Conservation (phyloP, 2,888 invertebrate genomes). For the Helleia helle region DNA sequence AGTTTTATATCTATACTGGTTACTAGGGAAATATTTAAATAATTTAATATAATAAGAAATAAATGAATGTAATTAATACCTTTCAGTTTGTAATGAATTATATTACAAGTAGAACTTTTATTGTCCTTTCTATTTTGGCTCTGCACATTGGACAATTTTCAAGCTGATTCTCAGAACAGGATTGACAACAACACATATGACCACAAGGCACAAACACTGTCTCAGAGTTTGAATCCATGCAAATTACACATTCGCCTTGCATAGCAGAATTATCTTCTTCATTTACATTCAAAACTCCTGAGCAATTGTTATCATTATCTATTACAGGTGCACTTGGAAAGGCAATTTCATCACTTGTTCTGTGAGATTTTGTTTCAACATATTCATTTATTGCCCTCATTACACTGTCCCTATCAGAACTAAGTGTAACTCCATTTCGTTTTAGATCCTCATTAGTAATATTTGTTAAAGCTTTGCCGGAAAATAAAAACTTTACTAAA, state of each 20-base stretch:
- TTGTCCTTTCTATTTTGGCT: conserved; percentile 78
- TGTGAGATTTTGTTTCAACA: conserved; percentile 49
- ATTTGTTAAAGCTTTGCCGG: conserved; percentile 61
- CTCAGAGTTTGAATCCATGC: conserved; percentile 81
- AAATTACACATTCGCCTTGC: conserved; percentile 86
- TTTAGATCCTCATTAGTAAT: conserved; percentile 72
- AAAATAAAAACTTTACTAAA: conserved; percentile 75
- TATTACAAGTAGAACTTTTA: conserved; percentile 73
- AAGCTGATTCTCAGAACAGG: conserved; percentile 77
- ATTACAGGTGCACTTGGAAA: conserved; percentile 36
- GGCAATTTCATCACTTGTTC: conserved; percentile 24
- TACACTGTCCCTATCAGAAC: conserved; percentile 75
- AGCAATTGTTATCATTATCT: conserved; percentile 36
- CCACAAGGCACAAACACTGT: conserved; percentile 91
- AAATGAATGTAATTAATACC: too few relatives aligned
- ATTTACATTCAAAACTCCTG: conserved; percentile 42
- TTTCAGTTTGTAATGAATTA: too few relatives aligned
- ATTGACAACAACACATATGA: conserved; percentile 86
- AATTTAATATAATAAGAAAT: too few relatives aligned
- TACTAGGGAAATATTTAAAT: too few relatives aligned
- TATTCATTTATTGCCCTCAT: conserved; percentile 77
- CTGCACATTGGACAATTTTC: conserved; percentile 87
- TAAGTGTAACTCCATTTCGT: conserved; percentile 71
- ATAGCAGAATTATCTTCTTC: conserved; percentile 35
- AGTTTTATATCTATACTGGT: too few relatives aligned